These are phyloP conservation scores for Phytoseiulus persimilis DNA, from an alignment of 2,888 invertebrate species.

Conservation along the genomic window DNA sequence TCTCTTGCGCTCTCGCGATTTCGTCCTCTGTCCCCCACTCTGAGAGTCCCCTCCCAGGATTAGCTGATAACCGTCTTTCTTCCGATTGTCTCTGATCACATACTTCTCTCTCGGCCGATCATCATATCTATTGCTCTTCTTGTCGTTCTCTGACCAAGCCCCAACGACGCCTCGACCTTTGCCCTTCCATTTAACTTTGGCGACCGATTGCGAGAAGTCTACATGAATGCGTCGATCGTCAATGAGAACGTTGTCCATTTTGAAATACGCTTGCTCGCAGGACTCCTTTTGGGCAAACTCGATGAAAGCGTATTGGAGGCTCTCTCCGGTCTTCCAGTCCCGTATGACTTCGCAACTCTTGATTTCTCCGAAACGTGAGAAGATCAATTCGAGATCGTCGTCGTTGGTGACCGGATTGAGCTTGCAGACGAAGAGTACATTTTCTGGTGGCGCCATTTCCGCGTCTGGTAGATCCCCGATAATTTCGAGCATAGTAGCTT, in stretches of 20 bases:
- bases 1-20: neutral
- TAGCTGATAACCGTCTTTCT: slow-evolving; percentile 13
- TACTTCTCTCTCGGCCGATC: slow-evolving; percentile 17
- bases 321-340: slow-evolving; percentile 83
- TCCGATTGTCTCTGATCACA: slow-evolving; percentile 11
- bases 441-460: slow-evolving; percentile 95
- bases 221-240: slow-evolving; percentile 98
- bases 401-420: slow-evolving; percentile 95
- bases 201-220: slow-evolving; percentile 97
- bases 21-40: neutral
- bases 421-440: slow-evolving; percentile 97
- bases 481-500: slow-evolving; percentile 95
- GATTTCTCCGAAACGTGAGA: slow-evolving; percentile 88
- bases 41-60: neutral
- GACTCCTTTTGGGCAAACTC: slow-evolving; percentile 72
- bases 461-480: slow-evolving; percentile 95
- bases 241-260: slow-evolving; percentile 99
- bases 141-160: slow-evolving; percentile 8
- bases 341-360: slow-evolving; percentile 86
- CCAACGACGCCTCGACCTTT: slow-evolving; percentile 56
- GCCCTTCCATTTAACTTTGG: slow-evolving; percentile 82
- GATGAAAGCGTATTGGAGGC: slow-evolving; percentile 95
- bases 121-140: neutral
- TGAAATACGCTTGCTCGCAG: slow-evolving; percentile 96
- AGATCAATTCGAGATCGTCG: slow-evolving; percentile 94